Conservation (phyloP, 2,888 invertebrate species). For the Augochlorella aurata region DNA sequence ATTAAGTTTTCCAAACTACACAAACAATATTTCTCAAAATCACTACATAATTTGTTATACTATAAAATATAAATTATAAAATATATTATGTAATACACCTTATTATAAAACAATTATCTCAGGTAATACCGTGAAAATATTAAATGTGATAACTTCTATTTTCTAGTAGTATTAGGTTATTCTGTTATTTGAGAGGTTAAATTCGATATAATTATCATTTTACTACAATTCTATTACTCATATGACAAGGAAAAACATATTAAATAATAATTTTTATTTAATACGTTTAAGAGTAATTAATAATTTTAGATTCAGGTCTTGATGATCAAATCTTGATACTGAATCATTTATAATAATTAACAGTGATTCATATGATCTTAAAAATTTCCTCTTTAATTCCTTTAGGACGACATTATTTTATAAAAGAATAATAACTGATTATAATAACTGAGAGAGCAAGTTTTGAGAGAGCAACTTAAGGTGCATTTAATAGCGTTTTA, state of each 20-base stretch:
- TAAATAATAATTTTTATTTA: background rate
- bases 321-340: background rate
- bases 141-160: background rate
- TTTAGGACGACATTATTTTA: background rate
- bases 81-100: too few relatives aligned
- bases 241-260: background rate
- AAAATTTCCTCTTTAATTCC: background rate
- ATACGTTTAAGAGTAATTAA: background rate
- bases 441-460: too few relatives aligned
- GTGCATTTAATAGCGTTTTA: background rate
- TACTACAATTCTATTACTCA: background rate
- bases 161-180: background rate
- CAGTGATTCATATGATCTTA: background rate
- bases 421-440: too few relatives aligned
- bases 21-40: background rate
- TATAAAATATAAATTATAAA: too few relatives aligned
- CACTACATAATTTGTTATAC: too few relatives aligned
- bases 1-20: background rate
- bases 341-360: too few relatives aligned
- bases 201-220: background rate
- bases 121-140: background rate
- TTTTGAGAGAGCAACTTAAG: too few relatives aligned
- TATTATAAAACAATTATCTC: too few relatives aligned
- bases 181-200: background rate
- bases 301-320: too few relatives aligned